Evolutionary conservation across 2,797 vertebrate species (phyloP).

Genomic region (Tamandua tetradactyla): DNA sequence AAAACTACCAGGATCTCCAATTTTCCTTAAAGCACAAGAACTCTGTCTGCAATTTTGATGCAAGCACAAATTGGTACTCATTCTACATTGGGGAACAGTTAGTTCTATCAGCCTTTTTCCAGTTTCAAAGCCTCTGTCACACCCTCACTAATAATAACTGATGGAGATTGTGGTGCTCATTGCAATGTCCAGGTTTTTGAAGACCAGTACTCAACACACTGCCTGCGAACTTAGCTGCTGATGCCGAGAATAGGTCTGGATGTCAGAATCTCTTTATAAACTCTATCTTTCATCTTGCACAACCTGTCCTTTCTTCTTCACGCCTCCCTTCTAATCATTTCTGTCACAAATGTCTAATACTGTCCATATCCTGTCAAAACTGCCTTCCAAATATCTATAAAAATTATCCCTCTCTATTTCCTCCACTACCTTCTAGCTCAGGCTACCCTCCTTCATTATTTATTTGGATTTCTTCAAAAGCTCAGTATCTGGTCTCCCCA

Average conservation of each 20-base stretch:
- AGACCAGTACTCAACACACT: conserved; percentile 21
- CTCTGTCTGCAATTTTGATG: conserved; percentile 47
- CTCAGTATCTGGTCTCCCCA: background rate
- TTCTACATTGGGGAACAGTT: conserved; percentile 56
- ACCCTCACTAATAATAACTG: conserved; percentile 49
- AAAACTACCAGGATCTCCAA: background rate
- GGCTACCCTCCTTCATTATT: accelerated
- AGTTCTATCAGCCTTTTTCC: background rate
- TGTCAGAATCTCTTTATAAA: background rate
- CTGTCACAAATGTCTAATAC: background rate
- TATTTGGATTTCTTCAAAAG: background rate
- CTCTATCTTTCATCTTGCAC: background rate
- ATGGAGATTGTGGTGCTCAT: background rate
- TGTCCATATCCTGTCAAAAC: background rate
- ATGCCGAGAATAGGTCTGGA: conserved; percentile 39
- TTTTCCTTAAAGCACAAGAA: conserved; percentile 46
- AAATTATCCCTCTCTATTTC: background rate
- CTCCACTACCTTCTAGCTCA: background rate
- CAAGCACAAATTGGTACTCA: conserved; percentile 58
- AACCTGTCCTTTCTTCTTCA: background rate
- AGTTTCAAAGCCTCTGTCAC: background rate
- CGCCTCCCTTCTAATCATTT: background rate
- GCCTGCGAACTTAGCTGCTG: background rate
- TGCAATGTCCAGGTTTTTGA: conserved; percentile 57
- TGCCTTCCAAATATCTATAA: background rate